These are phyloP conservation scores for Rana temporaria DNA, from an alignment of 2,113 vertebrate species.

Conservation along the genomic window DNA sequence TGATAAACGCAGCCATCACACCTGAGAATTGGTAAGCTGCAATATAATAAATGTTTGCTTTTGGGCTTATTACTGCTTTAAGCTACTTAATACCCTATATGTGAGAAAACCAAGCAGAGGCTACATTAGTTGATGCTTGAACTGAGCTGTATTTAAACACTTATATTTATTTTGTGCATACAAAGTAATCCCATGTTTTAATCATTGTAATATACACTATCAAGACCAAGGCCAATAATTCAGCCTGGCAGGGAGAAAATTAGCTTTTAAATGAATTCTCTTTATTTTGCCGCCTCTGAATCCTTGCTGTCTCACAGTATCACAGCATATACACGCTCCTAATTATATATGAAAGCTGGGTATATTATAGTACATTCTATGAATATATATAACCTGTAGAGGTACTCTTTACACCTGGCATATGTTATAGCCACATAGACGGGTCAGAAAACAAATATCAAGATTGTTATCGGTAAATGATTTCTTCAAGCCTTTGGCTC, in stretches of 20 bases:
- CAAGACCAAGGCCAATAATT: neutral
- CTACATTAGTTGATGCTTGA: too few species aligned
- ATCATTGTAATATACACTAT: slow-evolving; percentile 7
- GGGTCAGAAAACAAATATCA: neutral
- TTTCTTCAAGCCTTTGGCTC: neutral
- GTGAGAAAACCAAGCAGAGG: too few species aligned
- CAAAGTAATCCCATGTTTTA: neutral
- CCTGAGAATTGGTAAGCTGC: too few species aligned
- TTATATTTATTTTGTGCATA: too few species aligned
- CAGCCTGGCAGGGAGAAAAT: slow-evolving; percentile 9
- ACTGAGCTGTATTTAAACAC: too few species aligned
- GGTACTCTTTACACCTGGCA: neutral
- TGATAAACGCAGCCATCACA: too few species aligned
- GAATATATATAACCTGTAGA: neutral
- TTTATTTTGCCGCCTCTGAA: neutral
- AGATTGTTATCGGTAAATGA: neutral
- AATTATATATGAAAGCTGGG: neutral
- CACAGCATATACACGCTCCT: neutral
- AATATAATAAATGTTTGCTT: too few species aligned
- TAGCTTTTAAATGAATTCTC: slow-evolving; percentile 1
- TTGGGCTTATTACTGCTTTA: too few species aligned
- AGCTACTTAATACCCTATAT: too few species aligned
- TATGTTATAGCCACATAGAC: neutral
- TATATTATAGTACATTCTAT: neutral
- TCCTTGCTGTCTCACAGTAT: neutral